Base-by-base conservation (phyloP, 2,888 invertebrate genomes). In the Microchrysa polita region DNA sequence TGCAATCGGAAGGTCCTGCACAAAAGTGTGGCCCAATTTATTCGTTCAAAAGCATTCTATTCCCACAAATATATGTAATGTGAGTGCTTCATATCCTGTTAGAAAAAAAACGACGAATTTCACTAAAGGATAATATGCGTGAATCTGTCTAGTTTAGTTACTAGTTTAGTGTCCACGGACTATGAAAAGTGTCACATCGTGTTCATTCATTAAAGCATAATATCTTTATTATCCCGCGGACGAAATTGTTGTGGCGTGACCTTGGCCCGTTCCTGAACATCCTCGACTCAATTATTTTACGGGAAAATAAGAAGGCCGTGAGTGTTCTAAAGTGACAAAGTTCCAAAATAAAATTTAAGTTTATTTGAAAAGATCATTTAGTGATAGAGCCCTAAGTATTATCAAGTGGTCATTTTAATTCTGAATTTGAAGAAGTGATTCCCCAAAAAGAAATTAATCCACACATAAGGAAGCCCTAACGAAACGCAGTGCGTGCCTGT, bases 91-190 rank as follows among this genome's bases (percentile, higher is more conserved):
- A n/a, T n/a, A n/a, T n/a, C n/a, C n/a, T n/a, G 61, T 12, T 9
- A 10, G 40, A 18, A 40, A n/a, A 2, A 40, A 61, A 34, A 16
- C 10, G 40, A n/a, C 9, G 27, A 27, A 10, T n/a, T 9, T 23
- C n/a, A 16, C n/a, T 4, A 16, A 40, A 40, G 16, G 23, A 61
- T 61, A n/a, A n/a, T n/a, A 61, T 40, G 12, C 34, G 14, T 12
- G 61, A n/a, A 16, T 2, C 16, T 34, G 61, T 18, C n/a, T 10
- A 40, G 23, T 40, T 40, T 40, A 16, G 61, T 40, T n/a, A 61
- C 61, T 61, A 61, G 40, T 61, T 61, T 61, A 23, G 61, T 61
- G 40, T 5, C 40, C n/a, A 40, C 40, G 61, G 40, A 22, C 9
- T 22, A 10, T 20, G 59, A 59, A 20, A 1, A 59, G 14, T 22